Evolutionary conservation across 2,797 vertebrate species (phyloP).

Genomic region (Sebastes umbrosus): DNA sequence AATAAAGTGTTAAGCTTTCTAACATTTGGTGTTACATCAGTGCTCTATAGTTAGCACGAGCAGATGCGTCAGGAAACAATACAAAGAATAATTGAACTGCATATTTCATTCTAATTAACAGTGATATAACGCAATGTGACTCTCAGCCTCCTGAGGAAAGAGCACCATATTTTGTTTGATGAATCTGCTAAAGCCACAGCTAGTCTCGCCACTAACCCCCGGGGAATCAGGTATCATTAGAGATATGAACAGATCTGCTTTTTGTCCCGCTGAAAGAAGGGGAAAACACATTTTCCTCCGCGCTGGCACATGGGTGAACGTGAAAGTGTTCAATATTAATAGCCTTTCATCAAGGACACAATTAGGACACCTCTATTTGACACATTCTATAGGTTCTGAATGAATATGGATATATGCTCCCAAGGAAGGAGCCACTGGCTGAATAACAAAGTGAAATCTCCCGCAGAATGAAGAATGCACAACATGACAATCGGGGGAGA

Average conservation of each 20-base stretch:
- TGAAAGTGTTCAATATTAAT: slow-evolving; percentile 86
- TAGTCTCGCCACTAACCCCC: slow-evolving; percentile 75
- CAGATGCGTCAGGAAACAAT: slow-evolving; percentile 77
- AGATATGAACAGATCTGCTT: slow-evolving; percentile 83
- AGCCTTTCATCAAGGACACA: slow-evolving; percentile 89
- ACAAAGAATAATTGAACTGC: slow-evolving; percentile 84
- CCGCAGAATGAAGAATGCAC: slow-evolving; percentile 57
- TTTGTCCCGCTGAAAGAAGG: slow-evolving; percentile 72
- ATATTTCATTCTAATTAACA: slow-evolving; percentile 88
- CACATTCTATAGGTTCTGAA: slow-evolving; percentile 81
- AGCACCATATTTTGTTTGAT: slow-evolving; percentile 84
- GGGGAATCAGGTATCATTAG: slow-evolving; percentile 89
- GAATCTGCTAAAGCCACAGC: slow-evolving; percentile 83
- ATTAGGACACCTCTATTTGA: slow-evolving; percentile 87
- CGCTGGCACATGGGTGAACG: slow-evolving; percentile 69
- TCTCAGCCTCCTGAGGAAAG: slow-evolving; percentile 82
- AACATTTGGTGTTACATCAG: slow-evolving; percentile 79
- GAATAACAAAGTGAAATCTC: slow-evolving; percentile 79
- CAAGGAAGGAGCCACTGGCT: slow-evolving; percentile 71
- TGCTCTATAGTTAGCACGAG: slow-evolving; percentile 74
- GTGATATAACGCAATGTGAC: slow-evolving; percentile 85
- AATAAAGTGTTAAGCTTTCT: slow-evolving; percentile 74
- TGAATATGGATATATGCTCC: slow-evolving; percentile 84
- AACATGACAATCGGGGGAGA: slow-evolving; percentile 66
- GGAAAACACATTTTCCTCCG: slow-evolving; percentile 65